phyloP scores from a whole-genome alignment of 2,113 vertebrate genomes.

The Marmota flaviventris region DNA sequence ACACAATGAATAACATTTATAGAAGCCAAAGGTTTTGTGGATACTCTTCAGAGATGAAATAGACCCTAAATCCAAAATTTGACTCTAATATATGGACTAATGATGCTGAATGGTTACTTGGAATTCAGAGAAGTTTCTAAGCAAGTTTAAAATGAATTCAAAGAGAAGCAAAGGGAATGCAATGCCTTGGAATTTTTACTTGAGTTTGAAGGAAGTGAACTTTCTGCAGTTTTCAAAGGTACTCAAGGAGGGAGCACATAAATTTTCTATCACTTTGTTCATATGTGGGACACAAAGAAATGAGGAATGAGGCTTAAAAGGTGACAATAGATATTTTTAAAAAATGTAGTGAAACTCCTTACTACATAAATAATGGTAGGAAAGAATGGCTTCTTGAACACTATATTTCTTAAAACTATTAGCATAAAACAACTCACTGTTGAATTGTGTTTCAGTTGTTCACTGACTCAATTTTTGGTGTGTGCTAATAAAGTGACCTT shows the following conservation, averaged over 20 bases:
- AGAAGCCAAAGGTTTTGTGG: not conserved
- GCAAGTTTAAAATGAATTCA: not conserved
- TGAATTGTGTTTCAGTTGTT: not conserved
- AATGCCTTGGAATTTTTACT: not conserved
- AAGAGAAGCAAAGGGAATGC: not conserved
- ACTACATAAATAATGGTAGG: not conserved
- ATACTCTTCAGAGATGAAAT: not conserved
- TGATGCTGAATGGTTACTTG: not conserved
- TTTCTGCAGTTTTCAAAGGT: not conserved
- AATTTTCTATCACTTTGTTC: not conserved
- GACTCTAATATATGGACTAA: not conserved
- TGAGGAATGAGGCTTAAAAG: not conserved
- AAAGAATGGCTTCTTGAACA: accelerated
- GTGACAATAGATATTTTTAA: not conserved
- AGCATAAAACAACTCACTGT: not conserved
- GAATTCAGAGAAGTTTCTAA: not conserved
- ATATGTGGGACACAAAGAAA: not conserved
- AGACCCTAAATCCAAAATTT: not conserved
- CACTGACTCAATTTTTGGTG: not conserved
- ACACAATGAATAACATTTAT: not conserved
- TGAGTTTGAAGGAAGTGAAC: not conserved
- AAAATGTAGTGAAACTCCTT: not conserved
- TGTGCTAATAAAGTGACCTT: not conserved
- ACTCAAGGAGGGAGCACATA: not conserved
- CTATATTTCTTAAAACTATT: not conserved